These are phyloP conservation scores for Kryptopterus vitreolus DNA, from an alignment of 2,797 vertebrate species.

Conservation along the genomic window DNA sequence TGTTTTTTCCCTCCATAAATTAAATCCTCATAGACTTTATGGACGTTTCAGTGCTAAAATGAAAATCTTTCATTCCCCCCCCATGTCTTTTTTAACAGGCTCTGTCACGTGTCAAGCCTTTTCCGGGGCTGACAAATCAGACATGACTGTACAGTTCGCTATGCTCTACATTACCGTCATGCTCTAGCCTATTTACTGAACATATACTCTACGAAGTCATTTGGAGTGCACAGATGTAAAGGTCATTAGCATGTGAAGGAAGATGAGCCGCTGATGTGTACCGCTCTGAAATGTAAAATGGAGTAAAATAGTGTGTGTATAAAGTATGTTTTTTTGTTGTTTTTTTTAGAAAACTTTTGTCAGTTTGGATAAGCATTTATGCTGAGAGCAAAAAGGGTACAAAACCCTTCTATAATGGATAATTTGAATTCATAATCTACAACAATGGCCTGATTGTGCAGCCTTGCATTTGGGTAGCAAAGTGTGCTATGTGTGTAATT, in stretches of 20 bases:
- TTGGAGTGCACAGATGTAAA: background rate
- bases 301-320: background rate
- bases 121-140: background rate
- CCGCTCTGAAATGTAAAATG: background rate
- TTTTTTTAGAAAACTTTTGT: background rate
- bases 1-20: background rate
- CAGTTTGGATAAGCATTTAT: background rate
- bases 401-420: background rate
- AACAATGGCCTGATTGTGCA: background rate
- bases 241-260: background rate
- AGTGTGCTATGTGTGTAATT: background rate
- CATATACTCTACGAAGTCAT: background rate
- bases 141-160: background rate
- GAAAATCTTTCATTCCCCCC: background rate
- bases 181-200: background rate
- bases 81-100: background rate
- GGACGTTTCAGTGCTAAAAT: background rate
- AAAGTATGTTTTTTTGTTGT: too few species aligned
- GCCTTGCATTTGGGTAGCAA: conserved; percentile 1
- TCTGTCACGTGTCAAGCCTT: background rate
- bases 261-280: background rate
- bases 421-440: conserved; percentile 1
- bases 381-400: background rate
- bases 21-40: background rate
- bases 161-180: background rate